Conservation (phyloP, 2,113 vertebrate genomes). For the Sciurus niger region DNA sequence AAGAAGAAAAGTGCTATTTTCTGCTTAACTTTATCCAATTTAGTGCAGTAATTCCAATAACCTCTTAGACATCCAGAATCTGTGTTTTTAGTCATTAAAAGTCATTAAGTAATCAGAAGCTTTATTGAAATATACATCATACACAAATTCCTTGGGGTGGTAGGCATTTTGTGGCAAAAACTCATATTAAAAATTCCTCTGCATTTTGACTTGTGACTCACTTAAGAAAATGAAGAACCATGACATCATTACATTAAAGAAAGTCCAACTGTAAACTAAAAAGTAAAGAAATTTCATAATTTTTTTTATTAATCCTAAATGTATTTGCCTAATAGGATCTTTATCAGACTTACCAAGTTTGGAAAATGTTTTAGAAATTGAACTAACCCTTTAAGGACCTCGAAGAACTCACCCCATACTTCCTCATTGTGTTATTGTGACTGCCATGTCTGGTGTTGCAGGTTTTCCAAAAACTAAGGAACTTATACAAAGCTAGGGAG, state of each 20-base stretch:
- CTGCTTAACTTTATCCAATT: conserved; percentile 52
- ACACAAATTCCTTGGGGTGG: conserved; percentile 40
- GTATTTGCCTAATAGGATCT: background rate
- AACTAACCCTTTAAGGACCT: conserved; percentile 18
- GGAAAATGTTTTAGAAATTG: conserved; percentile 41
- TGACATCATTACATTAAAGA: background rate
- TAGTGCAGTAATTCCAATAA: conserved; percentile 60
- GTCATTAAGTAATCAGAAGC: conserved; percentile 50
- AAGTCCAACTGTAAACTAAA: background rate
- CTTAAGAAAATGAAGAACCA: background rate
- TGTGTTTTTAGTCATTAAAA: conserved; percentile 71
- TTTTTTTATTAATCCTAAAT: background rate
- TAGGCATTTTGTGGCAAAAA: conserved; percentile 26
- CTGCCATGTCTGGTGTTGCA: background rate
- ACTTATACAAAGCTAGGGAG: background rate
- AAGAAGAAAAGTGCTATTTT: conserved; percentile 56
- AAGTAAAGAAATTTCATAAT: background rate
- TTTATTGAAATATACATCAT: conserved; percentile 51
- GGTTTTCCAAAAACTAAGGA: background rate
- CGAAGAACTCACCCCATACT: background rate
- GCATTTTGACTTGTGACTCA: background rate
- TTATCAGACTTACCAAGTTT: conserved; percentile 3
- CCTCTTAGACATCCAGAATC: conserved; percentile 9
- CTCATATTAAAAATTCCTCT: background rate
- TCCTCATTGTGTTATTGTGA: background rate